These are phyloP conservation scores for Aphis craccivora DNA, from an alignment of 1,140 invertebrate species.

Conservation along the genomic window DNA sequence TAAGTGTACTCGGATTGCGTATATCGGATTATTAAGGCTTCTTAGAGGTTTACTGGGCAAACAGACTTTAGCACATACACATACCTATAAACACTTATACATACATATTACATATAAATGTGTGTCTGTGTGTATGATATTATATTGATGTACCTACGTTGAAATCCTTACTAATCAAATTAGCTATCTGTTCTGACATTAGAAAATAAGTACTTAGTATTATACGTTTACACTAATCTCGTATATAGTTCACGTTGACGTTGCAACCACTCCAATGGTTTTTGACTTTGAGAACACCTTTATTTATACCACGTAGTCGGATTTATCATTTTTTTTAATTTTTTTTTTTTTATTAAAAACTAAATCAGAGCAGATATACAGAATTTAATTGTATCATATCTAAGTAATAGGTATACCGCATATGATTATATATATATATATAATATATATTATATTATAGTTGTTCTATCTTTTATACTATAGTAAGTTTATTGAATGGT, in stretches of 20 bases:
- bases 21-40: conserved; percentile 40
- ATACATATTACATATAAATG: neutral
- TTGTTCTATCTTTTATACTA: too few relatives aligned
- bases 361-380: too few relatives aligned
- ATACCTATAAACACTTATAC: neutral
- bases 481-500: too few relatives aligned
- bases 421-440: too few relatives aligned
- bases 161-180: conserved; percentile 22
- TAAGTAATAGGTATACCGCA: too few relatives aligned
- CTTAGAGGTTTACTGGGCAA: conserved; percentile 36
- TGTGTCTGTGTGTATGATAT: neutral
- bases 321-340: neutral
- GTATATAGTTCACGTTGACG: too few relatives aligned
- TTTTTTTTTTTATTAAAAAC: neutral
- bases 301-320: neutral
- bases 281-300: neutral
- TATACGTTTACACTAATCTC: neutral
- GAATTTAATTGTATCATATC: too few relatives aligned
- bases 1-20: neutral
- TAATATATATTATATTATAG: too few relatives aligned
- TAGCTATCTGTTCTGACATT: neutral
- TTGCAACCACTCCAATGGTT: neutral
- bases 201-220: neutral
- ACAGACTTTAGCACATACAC: neutral
- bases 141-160: neutral